Percentiles rank a stretch among this genome's conserved stretches.
Conservation (phyloP, 2,113 vertebrate genomes). For the Rafetus swinhoei region DNA sequence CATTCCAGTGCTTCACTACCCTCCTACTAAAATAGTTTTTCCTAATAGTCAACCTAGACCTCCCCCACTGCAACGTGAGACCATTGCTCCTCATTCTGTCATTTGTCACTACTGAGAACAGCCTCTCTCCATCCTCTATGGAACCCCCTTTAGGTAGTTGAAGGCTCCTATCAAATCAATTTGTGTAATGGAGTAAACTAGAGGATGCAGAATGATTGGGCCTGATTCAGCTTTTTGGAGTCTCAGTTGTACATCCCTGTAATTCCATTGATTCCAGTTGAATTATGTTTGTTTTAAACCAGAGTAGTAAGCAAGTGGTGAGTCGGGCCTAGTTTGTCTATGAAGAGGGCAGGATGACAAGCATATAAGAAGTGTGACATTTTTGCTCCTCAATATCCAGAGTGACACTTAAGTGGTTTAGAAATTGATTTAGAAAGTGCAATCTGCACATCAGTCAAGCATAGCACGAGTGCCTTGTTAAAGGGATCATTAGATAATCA, state of each 20-base stretch:
- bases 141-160: too few relatives aligned
- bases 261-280: not conserved
- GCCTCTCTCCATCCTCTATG: too few relatives aligned
- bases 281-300: not conserved
- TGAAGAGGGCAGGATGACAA: not conserved
- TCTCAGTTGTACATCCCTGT: not conserved
- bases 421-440: not conserved
- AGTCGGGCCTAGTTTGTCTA: not conserved
- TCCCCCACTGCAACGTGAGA: too few relatives aligned
- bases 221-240: not conserved
- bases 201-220: not conserved
- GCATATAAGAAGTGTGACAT: not conserved
- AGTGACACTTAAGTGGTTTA: not conserved
- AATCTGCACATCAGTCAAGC: not conserved
- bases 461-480: not conserved
- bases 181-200: not conserved
- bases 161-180: not conserved
- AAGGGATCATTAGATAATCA: constrained; percentile 25
- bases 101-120: too few relatives aligned
- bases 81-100: too few relatives aligned
- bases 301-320: not conserved
- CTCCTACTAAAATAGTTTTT: too few relatives aligned
- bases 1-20: too few relatives aligned
- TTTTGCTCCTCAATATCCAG: not conserved
- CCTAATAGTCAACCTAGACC: too few relatives aligned